Base-by-base conservation (phyloP, 1,140 invertebrate species). In the Telenomus remus region DNA sequence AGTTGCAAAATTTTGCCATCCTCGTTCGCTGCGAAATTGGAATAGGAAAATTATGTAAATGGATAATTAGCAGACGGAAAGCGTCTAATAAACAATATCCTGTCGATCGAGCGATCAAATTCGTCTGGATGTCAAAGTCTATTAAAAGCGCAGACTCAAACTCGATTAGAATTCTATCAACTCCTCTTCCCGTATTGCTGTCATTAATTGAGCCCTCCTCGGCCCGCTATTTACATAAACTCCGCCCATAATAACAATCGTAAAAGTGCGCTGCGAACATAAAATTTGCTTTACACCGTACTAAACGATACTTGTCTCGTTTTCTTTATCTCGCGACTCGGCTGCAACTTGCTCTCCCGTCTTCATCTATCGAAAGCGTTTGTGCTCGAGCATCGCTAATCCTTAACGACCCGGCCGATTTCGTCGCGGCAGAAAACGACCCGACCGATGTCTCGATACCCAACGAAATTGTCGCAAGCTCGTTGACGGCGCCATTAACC, bases 401-500 rank as follows among this genome's bases (percentile, higher is more conserved):
- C 60, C 47, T 66, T 76, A 71, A 76, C 66, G 65, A 71, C 61
- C 55, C 13, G 37, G 39, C 56, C 74, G 61, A 71, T 59, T 71
- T 65, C 13, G 74, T 46, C 61, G 55, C 16, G 39, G 35, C 56
- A 71, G 69, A 76, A n/a, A 61, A 59, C 16, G 14, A 61, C 8
- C 4, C 39, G 48, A 59, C 46, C 49, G 39, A 57, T 49, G 59
- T 64, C 39, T 5, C 53, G 60, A 55, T 59, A 56, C 61, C 44
- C 19, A 33, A 65, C 65, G 48, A 76, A 76, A 66, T 60, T 76
- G 66, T 76, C 66, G 61, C 61, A 48, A 57, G 61, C 56, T 66
- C 61, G 66, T 76, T 76, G 74, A 71, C 74, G 61, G 66, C 61
- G 66, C 66, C 61, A 61, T 57, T 71, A 76, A 76, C 74, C 57